phyloP scores from a whole-genome alignment of 2,797 vertebrate genomes.

The Microhierax caerulescens region DNA sequence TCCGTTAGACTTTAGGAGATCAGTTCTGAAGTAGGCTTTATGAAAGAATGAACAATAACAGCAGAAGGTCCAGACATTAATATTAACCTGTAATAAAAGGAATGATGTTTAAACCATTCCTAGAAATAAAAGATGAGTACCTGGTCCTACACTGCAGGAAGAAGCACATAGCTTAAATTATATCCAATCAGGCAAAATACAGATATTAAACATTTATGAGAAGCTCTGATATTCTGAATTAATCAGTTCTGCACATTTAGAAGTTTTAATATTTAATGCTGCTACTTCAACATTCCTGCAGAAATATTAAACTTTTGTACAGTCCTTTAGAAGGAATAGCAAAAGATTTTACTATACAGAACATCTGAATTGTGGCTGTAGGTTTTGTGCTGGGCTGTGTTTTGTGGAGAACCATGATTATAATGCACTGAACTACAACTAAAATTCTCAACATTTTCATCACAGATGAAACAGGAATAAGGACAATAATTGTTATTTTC shows the following conservation, averaged over 20 bases:
- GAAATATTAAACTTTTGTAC: conserved; percentile 71
- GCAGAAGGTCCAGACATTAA: conserved; percentile 28
- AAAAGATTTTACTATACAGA: neutral
- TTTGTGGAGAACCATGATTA: neutral
- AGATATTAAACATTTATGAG: conserved; percentile 78
- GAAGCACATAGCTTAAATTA: conserved; percentile 67
- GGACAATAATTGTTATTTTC: neutral
- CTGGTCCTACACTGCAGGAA: conserved; percentile 24
- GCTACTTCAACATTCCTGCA: conserved; percentile 59
- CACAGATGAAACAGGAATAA: conserved; percentile 43
- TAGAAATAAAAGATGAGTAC: conserved; percentile 65
- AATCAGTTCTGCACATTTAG: conserved; percentile 79
- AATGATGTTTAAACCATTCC: conserved; percentile 43
- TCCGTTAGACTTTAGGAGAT: conserved; percentile 21
- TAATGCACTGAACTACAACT: neutral
- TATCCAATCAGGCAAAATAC: conserved; percentile 74
- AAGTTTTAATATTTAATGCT: conserved; percentile 82
- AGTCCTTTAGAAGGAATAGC: conserved; percentile 17
- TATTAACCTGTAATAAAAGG: conserved; percentile 64
- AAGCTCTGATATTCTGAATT: conserved; percentile 78
- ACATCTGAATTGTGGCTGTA: conserved; percentile 11
- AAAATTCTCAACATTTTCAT: conserved; percentile 41
- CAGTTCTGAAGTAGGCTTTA: conserved; percentile 38
- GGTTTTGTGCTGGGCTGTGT: neutral
- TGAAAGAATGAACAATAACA: conserved; percentile 60